A percentile compares a stretch with the other conserved stretches of the same genome.
These are phyloP conservation scores for Auanema sp. DNA, from an alignment of 2,888 invertebrate genomes.

Conservation along the genomic window DNA sequence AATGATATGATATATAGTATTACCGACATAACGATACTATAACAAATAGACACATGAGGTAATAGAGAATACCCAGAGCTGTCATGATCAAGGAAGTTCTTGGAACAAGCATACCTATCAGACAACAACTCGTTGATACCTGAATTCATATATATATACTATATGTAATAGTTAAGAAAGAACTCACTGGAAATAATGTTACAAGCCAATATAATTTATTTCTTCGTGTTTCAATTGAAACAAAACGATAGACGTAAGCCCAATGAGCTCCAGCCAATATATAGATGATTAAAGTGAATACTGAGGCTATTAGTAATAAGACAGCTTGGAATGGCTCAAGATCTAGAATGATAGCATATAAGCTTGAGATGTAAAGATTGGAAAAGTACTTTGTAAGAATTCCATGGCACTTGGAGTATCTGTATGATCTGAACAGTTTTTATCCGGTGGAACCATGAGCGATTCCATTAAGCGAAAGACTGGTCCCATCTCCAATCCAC, in stretches of 20 bases:
- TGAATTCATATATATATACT: constrained; percentile 21
- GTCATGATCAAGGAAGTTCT: constrained; percentile 55
- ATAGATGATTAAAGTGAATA: constrained; percentile 41
- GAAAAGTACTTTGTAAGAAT: constrained; percentile 39
- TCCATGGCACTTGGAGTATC: constrained; percentile 43
- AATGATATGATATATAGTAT: constrained; percentile 1
- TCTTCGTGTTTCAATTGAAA: constrained; percentile 54
- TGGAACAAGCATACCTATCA: constrained; percentile 58
- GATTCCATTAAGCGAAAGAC: constrained; percentile 31
- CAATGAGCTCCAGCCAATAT: constrained; percentile 49
- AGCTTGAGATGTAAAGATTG: not conserved
- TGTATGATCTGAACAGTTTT: constrained; percentile 34
- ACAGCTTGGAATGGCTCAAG: constrained; percentile 47
- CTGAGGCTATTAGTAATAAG: constrained; percentile 45
- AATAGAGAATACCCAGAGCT: constrained; percentile 57
- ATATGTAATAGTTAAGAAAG: not conserved
- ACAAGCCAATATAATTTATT: constrained; percentile 61
- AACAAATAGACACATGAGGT: constrained; percentile 59
- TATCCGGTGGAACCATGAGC: constrained; percentile 35
- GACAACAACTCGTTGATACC: constrained; percentile 53
- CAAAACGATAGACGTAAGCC: constrained; percentile 44
- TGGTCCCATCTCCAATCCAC: constrained; percentile 23
- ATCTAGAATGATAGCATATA: constrained; percentile 27
- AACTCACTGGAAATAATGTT: constrained; percentile 53
- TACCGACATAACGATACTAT: constrained; percentile 58